These are phyloP conservation scores for Sisyra nigra DNA, from an alignment of 2,888 invertebrate genomes.

Conservation along the genomic window DNA sequence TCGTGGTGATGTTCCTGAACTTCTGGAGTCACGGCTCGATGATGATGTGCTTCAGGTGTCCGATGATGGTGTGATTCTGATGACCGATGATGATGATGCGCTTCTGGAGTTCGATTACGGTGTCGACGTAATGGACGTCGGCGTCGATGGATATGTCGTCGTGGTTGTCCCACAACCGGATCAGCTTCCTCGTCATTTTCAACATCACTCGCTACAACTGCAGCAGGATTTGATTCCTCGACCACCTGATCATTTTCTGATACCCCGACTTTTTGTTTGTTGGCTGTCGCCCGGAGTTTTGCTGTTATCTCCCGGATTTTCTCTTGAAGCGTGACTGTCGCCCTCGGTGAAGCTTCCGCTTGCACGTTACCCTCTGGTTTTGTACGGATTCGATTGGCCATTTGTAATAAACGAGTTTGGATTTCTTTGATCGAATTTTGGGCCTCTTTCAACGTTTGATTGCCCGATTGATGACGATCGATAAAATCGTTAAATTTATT, in stretches of 20 bases:
- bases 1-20: too few species aligned
- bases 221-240: neutral
- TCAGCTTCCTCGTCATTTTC: neutral
- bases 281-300: neutral
- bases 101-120: neutral
- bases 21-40: too few species aligned
- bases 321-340: neutral
- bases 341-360: neutral
- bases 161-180: neutral
- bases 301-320: neutral
- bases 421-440: neutral
- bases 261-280: neutral
- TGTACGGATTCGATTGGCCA: neutral
- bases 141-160: neutral
- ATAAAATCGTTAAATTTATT: slow-evolving; percentile 1
- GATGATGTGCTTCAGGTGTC: too few species aligned
- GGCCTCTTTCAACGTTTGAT: neutral
- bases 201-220: neutral
- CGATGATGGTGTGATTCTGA: too few species aligned
- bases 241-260: neutral
- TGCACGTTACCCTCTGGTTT: neutral
- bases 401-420: neutral
- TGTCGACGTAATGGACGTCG: neutral
- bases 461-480: neutral
- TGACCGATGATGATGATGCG: too few species aligned